phyloP scores from a whole-genome alignment of 2,797 vertebrate species.

The Coluber constrictor region DNA sequence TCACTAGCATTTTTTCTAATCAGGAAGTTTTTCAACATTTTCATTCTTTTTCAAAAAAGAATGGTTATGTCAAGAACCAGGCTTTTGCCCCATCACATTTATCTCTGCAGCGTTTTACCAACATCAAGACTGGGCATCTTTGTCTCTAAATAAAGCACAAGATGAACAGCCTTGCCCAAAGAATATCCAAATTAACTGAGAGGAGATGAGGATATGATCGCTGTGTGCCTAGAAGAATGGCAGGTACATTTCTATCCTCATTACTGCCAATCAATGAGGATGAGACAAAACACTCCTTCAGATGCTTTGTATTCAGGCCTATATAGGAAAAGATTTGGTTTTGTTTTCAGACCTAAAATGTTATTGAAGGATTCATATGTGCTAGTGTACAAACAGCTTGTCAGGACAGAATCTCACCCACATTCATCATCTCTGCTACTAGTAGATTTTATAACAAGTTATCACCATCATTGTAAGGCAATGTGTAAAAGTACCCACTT shows the following conservation, averaged over 20 bases:
- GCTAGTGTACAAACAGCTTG: not conserved
- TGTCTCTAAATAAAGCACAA: not conserved
- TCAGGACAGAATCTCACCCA: not conserved
- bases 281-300: not conserved
- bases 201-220: not conserved
- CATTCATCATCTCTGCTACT: not conserved
- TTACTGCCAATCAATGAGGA: not conserved
- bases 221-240: not conserved
- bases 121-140: not conserved
- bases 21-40: not conserved
- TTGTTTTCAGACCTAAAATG: not conserved
- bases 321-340: not conserved
- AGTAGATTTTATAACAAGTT: not conserved
- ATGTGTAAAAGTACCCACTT: not conserved
- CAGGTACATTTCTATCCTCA: not conserved
- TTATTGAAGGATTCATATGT: not conserved
- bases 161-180: not conserved
- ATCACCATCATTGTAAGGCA: not conserved
- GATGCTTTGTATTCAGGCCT: not conserved
- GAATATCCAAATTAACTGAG: not conserved
- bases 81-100: not conserved
- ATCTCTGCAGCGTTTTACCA: not conserved
- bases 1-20: not conserved
- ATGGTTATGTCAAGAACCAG: not conserved
- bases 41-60: not conserved